Evolutionary conservation across 2,888 invertebrate species (phyloP), one percentile per base, ranked within the genome.

Genomic region (Lamproptera curius): DNA sequence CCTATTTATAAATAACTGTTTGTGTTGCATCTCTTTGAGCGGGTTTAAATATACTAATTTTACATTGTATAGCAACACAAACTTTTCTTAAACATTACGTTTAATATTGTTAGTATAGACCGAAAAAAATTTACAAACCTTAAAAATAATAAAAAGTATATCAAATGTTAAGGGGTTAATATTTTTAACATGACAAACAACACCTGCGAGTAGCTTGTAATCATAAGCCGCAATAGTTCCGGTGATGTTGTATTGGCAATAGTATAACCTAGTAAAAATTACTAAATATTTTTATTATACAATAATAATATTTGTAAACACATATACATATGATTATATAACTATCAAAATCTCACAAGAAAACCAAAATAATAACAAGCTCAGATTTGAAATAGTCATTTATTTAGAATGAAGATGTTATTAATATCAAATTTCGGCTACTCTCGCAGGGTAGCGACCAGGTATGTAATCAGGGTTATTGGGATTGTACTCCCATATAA

Each of bases 401-500:
- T n/a, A n/a, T n/a, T n/a, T n/a, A n/a, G n/a, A n/a, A n/a, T n/a
- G n/a, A n/a, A n/a, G n/a, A n/a, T n/a, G n/a, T n/a, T n/a, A n/a
- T 37, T n/a, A n/a, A 17, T 43, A 13, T 58, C 70, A 85, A 36
- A 83, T 75, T 70, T 86, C 82, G 3, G 83, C 73, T 0, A 80
- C 58, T 31, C 88, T 64, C 11, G 56, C 57, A 0, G 88, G 87
- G 46, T 88, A 88, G 37, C 79, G 68, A 1, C 86, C 87, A 9
- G 84, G 81, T 16, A 76, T 75, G 43, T 79, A 68, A 33, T 83
- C 68, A 0, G 88, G 88, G 46, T 88, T 88, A 45, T 85, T 81
- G 0, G 87, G 88, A 51, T 87, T 85, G 54, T 84, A 88, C 55
- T 88, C 83, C 88, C 88, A 88, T 35, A 88, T 78, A 2, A 88